Conservation (phyloP, 2,888 invertebrate species). For the Nephrocerus scutellatus region DNA sequence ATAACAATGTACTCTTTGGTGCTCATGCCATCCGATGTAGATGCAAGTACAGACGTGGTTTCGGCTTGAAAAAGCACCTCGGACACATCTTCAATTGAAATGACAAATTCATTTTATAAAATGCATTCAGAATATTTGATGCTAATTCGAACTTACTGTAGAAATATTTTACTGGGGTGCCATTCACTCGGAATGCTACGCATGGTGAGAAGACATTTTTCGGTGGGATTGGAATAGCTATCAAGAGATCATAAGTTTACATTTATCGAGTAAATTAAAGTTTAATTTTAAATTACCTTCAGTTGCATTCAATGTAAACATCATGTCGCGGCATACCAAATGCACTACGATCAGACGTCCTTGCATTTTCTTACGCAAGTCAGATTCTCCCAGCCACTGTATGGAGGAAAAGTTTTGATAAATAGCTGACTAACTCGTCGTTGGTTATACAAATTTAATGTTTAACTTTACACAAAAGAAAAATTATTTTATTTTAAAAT, state of each 20-base stretch:
- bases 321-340: conserved; percentile 69
- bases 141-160: conserved; percentile 52
- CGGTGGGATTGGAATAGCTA: conserved; percentile 41
- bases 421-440: no score
- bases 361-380: conserved; percentile 66
- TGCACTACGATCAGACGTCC: conserved; percentile 75
- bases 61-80: conserved; percentile 72
- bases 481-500: no score
- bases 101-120: not conserved
- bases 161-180: conserved; percentile 62
- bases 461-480: no score
- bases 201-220: conserved; percentile 72
- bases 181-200: conserved; percentile 78
- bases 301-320: conserved; percentile 49
- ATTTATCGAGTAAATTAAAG: not conserved
- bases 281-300: conserved; percentile 22
- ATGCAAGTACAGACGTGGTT: conserved; percentile 53
- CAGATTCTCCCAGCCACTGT: conserved; percentile 79
- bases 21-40: conserved; percentile 57
- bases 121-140: not conserved
- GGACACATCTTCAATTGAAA: conserved; percentile 59
- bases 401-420: no score
- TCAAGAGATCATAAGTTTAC: conserved; percentile 1
- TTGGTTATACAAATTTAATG: no score
- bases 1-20: conserved; percentile 76